Percentiles rank a stretch among this genome's conserved stretches.
Conservation (phyloP, 92 coral and sea anemone species). For the Umimayanthus chanpuru region DNA sequence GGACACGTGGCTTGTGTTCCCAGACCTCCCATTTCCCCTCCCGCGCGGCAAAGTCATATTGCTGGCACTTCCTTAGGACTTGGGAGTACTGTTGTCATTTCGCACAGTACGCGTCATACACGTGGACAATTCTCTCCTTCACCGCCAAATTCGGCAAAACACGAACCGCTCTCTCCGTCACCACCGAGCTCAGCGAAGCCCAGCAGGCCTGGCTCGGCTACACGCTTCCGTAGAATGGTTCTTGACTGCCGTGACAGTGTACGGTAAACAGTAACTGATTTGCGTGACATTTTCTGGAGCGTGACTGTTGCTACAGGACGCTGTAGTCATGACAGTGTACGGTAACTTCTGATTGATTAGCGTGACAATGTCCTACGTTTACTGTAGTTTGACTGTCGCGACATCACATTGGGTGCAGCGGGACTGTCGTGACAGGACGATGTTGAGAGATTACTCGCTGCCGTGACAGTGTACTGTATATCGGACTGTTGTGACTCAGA, state of each 20-base stretch:
- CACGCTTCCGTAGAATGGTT: conserved; percentile 88
- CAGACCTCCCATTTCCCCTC: conserved; percentile 65
- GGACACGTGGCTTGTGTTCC: conserved; percentile 51
- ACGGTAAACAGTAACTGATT: background rate
- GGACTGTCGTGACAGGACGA: background rate
- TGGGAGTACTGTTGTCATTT: background rate
- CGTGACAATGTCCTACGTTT: background rate
- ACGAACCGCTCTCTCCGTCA: conserved; percentile 67
- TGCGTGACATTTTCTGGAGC: background rate
- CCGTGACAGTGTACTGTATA: too few species aligned
- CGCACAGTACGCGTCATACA: conserved; percentile 21
- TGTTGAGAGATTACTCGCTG: background rate
- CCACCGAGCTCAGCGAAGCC: conserved; percentile 91
- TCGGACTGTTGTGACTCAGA: background rate
- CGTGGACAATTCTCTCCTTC: conserved; percentile 59
- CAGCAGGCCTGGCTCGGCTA: conserved; percentile 74
- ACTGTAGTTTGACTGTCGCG: background rate
- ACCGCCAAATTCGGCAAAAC: conserved; percentile 68
- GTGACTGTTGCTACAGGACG: too few species aligned
- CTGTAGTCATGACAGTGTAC: conserved; percentile 45
- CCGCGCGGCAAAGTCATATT: conserved; percentile 48
- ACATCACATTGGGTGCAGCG: background rate
- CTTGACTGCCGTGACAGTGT: conserved; percentile 66
- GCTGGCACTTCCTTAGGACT: conserved; percentile 3
- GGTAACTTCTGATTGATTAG: background rate